Conservation (phyloP, 2,888 invertebrate species). For the Drosophila nigritarsus region DNA sequence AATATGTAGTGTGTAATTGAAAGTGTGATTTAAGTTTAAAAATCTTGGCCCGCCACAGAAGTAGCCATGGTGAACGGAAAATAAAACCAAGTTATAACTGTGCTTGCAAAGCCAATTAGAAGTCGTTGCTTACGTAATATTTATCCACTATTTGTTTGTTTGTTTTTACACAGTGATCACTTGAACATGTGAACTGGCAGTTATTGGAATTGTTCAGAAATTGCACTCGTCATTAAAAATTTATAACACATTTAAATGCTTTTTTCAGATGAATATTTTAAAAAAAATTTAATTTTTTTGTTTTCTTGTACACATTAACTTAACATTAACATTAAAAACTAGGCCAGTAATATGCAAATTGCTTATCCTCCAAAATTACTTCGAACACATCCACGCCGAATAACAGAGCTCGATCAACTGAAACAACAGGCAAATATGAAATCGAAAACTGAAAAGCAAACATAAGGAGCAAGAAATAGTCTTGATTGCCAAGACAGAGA, state of each 20-base stretch:
- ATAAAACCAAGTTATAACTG: background rate
- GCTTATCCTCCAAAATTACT: background rate
- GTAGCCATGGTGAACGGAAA: background rate
- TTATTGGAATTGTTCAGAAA: background rate
- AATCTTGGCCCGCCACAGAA: background rate
- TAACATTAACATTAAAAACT: background rate
- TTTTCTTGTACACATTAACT: background rate
- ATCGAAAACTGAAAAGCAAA: background rate
- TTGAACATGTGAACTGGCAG: background rate
- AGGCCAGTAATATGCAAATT: background rate
- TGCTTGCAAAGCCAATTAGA: background rate
- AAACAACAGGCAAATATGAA: background rate
- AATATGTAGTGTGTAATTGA: background rate
- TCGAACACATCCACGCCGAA: constrained; percentile 17
- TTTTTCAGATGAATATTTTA: background rate
- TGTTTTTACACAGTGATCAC: background rate
- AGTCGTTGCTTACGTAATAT: background rate
- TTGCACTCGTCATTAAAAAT: background rate
- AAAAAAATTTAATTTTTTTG: background rate
- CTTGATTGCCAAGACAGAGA: background rate
- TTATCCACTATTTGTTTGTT: background rate
- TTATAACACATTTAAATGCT: background rate
- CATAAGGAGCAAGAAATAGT: background rate
- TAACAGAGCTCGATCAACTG: constrained; percentile 31
- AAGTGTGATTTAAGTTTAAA: background rate